Base-by-base conservation (phyloP, 2,113 vertebrate species). In the Dinomys branickii region DNA sequence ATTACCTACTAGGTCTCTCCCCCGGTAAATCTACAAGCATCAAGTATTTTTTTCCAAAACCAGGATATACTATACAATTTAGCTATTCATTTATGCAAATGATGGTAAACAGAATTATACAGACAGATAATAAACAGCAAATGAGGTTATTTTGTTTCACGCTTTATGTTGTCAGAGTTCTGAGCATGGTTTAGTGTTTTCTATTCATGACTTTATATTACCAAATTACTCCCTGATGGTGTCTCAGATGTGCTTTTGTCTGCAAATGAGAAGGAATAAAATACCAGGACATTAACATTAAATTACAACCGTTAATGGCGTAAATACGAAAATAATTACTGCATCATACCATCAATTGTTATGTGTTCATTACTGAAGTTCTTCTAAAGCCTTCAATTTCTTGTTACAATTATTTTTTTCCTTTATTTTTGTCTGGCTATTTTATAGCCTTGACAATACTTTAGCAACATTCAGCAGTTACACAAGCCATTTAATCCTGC, bases 291-390 rank as follows among this genome's bases (percentile, higher is more conserved):
- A 96, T 98, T 97, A 98, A 98, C 98, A 97, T 98, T 98, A 98
- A 98, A 98, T 95, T 97, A 94, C 98, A 93, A 98, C 98, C 97
- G 97, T 98, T 98, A 97, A 92, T 98, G 98, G 98, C 87, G 97
- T 98, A 98, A 98, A 98, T 98, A 98, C 96, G 97, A 98, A 98
- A 98, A 98, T 98, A 98, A 98, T 98, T 98, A 98, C 98, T 98
- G 98, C 98, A 98, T 98, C 97, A 98, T 98, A 95, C 98, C 97
- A 98, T 98, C 98, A 98, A 98, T 98, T 98, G 98, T 98, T 98
- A 98, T 98, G 98, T 98, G 97, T 98, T 98, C 98, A 98, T 98
- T 98, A 98, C 98, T 91, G 97, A 98, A 98, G 97, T 98, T 98
- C 98, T 98, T 98, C 96, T 95, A 98, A 98, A 98, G 97, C 98